phyloP scores from a whole-genome alignment of 64 coral and sea anemone genomes.

The Porites lutea region DNA sequence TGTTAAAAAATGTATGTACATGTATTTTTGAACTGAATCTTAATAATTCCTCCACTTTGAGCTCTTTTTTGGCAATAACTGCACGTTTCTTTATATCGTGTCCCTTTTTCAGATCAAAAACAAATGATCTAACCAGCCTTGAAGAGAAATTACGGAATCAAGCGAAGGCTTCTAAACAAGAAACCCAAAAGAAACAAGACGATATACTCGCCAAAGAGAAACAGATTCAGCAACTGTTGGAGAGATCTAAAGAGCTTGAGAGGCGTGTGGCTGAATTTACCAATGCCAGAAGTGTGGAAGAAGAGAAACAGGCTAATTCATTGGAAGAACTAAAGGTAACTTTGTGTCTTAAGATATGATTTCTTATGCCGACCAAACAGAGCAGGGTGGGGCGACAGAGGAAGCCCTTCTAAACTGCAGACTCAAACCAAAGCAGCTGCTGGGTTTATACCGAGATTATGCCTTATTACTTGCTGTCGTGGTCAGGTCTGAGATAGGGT shows the following conservation, averaged over 20 bases:
- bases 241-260: constrained; percentile 69
- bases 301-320: constrained; percentile 66
- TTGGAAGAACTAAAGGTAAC: constrained; percentile 80
- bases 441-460: too few relatives aligned
- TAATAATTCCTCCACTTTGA: background rate
- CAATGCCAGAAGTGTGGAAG: constrained; percentile 35
- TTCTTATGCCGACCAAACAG: too few relatives aligned
- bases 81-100: background rate
- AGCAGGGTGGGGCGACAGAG: too few relatives aligned
- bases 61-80: background rate
- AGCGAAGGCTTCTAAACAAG: constrained; percentile 57
- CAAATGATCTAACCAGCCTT: constrained; percentile 40
- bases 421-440: too few relatives aligned
- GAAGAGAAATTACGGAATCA: constrained; percentile 61
- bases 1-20: too few relatives aligned
- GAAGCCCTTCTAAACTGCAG: too few relatives aligned
- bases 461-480: too few relatives aligned
- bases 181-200: constrained; percentile 57
- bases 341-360: background rate
- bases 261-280: constrained; percentile 60
- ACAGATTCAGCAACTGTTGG: constrained; percentile 42
- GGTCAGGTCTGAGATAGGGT: too few relatives aligned
- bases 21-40: too few relatives aligned
- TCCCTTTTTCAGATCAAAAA: constrained; percentile 16
- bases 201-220: constrained; percentile 65